Evolutionary conservation across 2,113 vertebrate genomes (phyloP).

Genomic region (Podarcis raffonei): DNA sequence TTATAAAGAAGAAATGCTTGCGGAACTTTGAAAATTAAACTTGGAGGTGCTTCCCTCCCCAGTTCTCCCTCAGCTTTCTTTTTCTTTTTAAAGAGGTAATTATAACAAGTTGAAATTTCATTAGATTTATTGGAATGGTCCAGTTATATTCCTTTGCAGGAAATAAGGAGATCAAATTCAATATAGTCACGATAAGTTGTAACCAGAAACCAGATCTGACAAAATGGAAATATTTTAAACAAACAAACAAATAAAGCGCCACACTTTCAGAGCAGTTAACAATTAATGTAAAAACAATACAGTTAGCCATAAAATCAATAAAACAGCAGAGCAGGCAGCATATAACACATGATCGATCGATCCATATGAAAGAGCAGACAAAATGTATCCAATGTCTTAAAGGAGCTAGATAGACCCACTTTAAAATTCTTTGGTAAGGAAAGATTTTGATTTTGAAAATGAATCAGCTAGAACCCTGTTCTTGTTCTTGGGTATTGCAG

Average conservation of each 20-base stretch:
- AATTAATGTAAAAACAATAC: neutral
- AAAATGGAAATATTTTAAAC: neutral
- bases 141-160: neutral
- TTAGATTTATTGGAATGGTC: neutral
- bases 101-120: neutral
- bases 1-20: constrained; percentile 19
- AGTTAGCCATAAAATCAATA: neutral
- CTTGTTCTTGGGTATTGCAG: neutral
- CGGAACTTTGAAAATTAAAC: constrained; percentile 32
- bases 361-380: neutral
- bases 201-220: neutral
- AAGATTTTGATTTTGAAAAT: neutral
- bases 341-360: neutral
- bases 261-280: too few relatives aligned
- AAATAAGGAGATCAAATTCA: neutral
- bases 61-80: neutral
- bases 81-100: neutral
- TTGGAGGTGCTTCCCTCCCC: neutral
- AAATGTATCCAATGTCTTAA: neutral
- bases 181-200: neutral
- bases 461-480: neutral
- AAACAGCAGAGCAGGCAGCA: neutral
- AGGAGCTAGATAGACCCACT: too few relatives aligned
- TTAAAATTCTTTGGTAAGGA: neutral
- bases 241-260: too few relatives aligned